Percentiles rank a stretch among this genome's conserved stretches.
Conservation (phyloP, 2,797 vertebrate genomes). For the Sebastes diaconus region DNA sequence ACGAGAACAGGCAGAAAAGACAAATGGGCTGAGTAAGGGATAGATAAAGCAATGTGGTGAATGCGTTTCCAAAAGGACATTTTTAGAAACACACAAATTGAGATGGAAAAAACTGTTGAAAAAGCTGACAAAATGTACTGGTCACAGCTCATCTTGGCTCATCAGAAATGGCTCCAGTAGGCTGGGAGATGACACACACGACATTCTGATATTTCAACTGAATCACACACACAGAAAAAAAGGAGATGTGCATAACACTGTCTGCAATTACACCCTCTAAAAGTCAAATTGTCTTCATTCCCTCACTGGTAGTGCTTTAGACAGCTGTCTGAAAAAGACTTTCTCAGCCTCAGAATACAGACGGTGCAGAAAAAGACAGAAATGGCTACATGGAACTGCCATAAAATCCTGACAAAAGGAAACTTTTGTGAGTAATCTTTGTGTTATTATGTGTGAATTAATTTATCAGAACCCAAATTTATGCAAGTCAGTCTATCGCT, state of each 20-base stretch:
- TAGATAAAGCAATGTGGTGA: background rate
- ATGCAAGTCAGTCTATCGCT: background rate
- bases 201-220: background rate
- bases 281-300: background rate
- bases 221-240: background rate
- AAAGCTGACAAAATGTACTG: background rate
- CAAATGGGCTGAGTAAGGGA: background rate
- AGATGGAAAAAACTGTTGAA: background rate
- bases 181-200: background rate
- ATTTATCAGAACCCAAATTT: background rate
- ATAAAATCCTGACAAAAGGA: conserved; percentile 3
- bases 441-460: background rate
- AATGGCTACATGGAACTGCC: background rate
- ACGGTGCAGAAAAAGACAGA: background rate
- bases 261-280: background rate
- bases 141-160: background rate
- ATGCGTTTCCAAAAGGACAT: background rate
- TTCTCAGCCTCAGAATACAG: background rate
- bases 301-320: background rate
- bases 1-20: background rate
- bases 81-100: background rate
- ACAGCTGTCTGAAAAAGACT: background rate
- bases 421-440: background rate
- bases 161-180: background rate
- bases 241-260: background rate